Evolutionary conservation across 2,113 vertebrate species (phyloP), one percentile per base, ranked within the genome.

Genomic region (Phaethon lepturus): DNA sequence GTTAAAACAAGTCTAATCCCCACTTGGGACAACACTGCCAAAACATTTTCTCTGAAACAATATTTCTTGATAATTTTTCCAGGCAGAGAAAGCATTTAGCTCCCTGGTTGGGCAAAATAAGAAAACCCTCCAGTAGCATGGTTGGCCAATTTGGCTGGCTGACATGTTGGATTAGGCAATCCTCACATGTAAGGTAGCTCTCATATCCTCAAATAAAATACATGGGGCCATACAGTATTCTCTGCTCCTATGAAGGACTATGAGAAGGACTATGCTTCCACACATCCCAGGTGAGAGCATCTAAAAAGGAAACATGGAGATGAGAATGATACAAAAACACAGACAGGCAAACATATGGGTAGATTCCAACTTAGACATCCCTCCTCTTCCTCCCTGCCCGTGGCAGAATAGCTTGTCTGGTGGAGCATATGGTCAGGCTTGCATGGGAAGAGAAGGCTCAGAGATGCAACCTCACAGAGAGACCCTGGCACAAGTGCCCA

Each of bases 11-110:
- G 22, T 49, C 28, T 85, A 96, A 93, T 88, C 52, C 84, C 78
- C 91, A 83, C 8, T 94, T 94, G 87, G 64, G 72, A 84, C 9
- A 35, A 94, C 50, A 67, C 55, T 80, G 94, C 82, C 85, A 94
- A 94, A 95, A 78, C 56, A 82, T 93, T 76, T 95, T 94, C 86
- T 93, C 80, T 8, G 5, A 84, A 95, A 86, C 52, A 76, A 22
- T 87, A 68, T 94, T 95, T 93, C 76, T 91, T 82, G 86, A 56
- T 79, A 87, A 31, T 78, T 95, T 92, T 82, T 91, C 53, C 86
- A 81, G 79, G 64, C 68, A 87, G 76, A 71, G 35, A 44, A 53
- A 91, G n/a, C 42, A 81, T 62, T 92, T 89, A 93, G 22, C 22
- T 91, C 50, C 60, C 42, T 38, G n/a, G 49, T 53, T 93, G 85